A percentile compares a stretch with the other conserved stretches of the same genome.
Conservation (phyloP, 2,888 invertebrate species). For the Unio delphinus region DNA sequence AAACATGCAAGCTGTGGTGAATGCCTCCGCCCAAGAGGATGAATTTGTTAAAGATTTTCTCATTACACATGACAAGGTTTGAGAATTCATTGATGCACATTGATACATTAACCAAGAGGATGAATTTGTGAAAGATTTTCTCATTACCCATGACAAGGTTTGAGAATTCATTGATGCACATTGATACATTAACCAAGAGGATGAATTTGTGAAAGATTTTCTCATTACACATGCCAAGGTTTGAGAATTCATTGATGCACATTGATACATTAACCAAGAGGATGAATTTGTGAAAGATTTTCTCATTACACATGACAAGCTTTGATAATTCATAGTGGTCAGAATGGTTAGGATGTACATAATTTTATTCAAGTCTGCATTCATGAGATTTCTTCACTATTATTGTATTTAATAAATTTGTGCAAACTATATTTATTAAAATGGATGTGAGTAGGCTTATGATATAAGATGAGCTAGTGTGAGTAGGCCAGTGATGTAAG, state of each 20-base stretch:
- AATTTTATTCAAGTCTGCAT: no score
- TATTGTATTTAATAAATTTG: no score
- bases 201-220: constrained; percentile 89
- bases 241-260: neutral
- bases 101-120: constrained; percentile 76
- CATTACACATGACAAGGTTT: constrained; percentile 82
- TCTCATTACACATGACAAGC: constrained; percentile 83
- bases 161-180: no score
- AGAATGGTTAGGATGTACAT: no score
- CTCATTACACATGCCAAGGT: constrained; percentile 84
- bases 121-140: constrained; percentile 87
- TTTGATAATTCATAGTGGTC: constrained; percentile 55
- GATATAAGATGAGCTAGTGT: no score
- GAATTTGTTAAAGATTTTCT: constrained; percentile 89
- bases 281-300: constrained; percentile 91
- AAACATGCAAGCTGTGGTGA: constrained; percentile 89
- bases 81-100: no score
- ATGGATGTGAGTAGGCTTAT: no score
- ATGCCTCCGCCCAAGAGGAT: constrained; percentile 84
- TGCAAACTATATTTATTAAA: no score
- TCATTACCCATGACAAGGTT: constrained; percentile 84
- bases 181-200: constrained; percentile 74
- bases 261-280: constrained; percentile 72
- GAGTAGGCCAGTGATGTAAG: no score
- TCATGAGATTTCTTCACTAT: no score